Percentiles rank a stretch among this genome's conserved stretches.
phyloP scores from a whole-genome alignment of 2,113 vertebrate species.

The Cathartes aura region DNA sequence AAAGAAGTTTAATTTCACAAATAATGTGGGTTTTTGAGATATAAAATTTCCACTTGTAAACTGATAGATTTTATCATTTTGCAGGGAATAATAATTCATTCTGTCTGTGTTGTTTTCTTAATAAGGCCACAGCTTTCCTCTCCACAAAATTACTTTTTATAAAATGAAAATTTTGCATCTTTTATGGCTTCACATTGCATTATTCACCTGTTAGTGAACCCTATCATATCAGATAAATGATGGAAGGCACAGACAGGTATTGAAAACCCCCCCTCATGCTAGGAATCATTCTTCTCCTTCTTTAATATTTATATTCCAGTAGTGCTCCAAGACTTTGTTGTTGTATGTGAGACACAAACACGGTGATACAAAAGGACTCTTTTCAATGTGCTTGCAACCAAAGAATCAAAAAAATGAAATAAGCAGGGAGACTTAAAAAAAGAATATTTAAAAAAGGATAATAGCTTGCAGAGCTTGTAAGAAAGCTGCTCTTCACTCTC shows the following conservation, averaged over 20 bases:
- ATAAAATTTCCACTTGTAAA: background rate
- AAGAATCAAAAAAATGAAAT: background rate
- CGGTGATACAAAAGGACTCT: background rate
- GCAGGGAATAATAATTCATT: background rate
- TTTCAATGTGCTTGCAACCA: background rate
- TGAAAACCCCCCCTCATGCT: background rate
- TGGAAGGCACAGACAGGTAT: background rate
- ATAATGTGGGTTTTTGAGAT: background rate
- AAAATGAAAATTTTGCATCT: background rate
- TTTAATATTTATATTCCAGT: slow-evolving; percentile 19
- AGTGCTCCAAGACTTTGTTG: background rate
- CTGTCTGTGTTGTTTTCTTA: background rate
- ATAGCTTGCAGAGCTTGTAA: background rate
- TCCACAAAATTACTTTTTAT: background rate
- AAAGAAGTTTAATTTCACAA: background rate
- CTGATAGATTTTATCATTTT: background rate
- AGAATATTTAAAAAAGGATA: background rate
- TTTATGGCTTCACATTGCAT: background rate
- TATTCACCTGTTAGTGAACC: slow-evolving; percentile 11
- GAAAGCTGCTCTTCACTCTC: background rate
- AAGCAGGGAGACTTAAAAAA: background rate
- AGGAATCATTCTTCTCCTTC: slow-evolving; percentile 5
- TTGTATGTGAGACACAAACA: background rate
- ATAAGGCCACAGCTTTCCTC: background rate
- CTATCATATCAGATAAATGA: background rate